Base-by-base conservation (phyloP, 2,797 vertebrate genomes). In the Clarias pachynema region DNA sequence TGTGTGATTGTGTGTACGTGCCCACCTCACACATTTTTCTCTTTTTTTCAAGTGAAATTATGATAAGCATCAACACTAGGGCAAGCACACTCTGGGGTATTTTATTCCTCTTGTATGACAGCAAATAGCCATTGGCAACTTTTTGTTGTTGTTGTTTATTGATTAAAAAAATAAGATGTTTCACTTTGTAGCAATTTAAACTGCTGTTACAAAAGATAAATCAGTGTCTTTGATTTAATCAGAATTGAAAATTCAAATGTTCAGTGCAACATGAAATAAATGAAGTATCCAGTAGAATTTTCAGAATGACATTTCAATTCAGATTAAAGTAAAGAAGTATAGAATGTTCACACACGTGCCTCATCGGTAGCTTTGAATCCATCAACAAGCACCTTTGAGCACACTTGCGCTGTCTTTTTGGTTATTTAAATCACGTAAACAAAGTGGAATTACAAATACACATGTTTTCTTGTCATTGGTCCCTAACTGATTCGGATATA, bases 371-470 rank as follows among this genome's bases (percentile, higher is more conserved):
- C 53, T 22, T 77, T 6, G 12, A 34, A 40, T 31, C 10, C 22
- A 62, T 16, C 56, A 79, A 7, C 22, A 40, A 16, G 10, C 12
- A 78, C 57, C 57, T 78, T 60, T 79, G 59, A 31, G 4, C 7
- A 5, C 34, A 44, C 60, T 63, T 5, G 37, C 60, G 5, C 37
- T 63, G 60, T 49, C 60, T 65, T 91, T 91, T 91, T 80, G 78
- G 37, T 80, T 80, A 80, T 65, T 60, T 37, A 90, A 88, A 79
- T 78, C 57, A 91, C 87, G 78, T 66, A 78, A 31, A 78, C 83
- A 84, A 63, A 77, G 31, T 59, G 26, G 44, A 70, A 72, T 60
- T 37, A 66, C 62, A 53, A n/a, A 66, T 75, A 77, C 82, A 66
- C 14, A 29, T 69, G 60, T 80, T 80, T 80, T 9, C 78, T 80